phyloP scores from a whole-genome alignment of 2,797 vertebrate genomes.

The Chaenodraco wilsoni region DNA sequence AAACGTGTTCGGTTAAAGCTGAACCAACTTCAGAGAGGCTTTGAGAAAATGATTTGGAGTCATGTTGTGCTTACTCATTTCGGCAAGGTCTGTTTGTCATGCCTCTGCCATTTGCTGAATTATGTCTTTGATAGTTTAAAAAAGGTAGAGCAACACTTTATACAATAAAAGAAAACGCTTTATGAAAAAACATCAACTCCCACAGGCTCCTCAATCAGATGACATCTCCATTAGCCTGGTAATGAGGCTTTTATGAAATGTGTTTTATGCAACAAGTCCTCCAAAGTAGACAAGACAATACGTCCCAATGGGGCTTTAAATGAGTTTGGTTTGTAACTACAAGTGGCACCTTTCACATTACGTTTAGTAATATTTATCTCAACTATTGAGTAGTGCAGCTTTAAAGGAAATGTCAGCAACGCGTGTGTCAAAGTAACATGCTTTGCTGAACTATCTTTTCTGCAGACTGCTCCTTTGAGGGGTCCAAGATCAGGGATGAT shows the following conservation, averaged over 20 bases:
- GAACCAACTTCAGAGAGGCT: constrained; percentile 14
- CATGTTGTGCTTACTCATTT: constrained; percentile 4
- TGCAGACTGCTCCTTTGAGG: neutral
- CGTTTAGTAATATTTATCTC: neutral
- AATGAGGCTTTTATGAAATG: neutral
- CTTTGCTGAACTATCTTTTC: neutral
- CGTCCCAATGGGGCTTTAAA: neutral
- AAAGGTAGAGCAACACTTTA: constrained; percentile 2
- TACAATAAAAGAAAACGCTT: neutral
- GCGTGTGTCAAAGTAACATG: neutral
- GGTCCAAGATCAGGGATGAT: neutral
- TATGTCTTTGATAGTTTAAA: constrained; percentile 5
- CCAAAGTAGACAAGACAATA: neutral
- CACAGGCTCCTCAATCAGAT: neutral
- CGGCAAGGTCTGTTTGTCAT: constrained; percentile 13
- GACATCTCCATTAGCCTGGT: neutral
- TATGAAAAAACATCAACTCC: neutral
- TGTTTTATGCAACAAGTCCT: constrained; percentile 3
- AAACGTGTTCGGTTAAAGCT: neutral
- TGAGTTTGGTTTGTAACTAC: neutral
- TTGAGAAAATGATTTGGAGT: neutral
- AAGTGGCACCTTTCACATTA: neutral
- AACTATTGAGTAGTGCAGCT: neutral
- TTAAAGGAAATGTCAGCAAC: neutral
- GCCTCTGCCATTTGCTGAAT: neutral